These are phyloP conservation scores for Drosophila rufa DNA, from an alignment of 1,140 invertebrate genomes.

Conservation along the genomic window DNA sequence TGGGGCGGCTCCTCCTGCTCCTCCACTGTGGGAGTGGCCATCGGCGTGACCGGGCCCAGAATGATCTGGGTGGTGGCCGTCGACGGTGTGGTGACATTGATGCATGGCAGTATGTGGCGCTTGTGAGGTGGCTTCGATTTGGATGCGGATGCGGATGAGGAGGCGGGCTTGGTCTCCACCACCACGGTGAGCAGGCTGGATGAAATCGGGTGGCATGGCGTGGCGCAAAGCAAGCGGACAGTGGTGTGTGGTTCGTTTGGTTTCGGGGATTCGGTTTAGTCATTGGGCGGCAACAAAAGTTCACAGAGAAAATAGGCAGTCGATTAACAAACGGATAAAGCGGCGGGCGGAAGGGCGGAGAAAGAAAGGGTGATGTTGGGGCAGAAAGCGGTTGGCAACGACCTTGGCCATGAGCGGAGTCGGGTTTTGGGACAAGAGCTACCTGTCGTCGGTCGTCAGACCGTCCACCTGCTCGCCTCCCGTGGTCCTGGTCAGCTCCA, in stretches of 20 bases:
- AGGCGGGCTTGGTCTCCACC: conserved; percentile 19
- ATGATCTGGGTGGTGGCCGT: conserved; percentile 78
- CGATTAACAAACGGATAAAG: conserved; percentile 75
- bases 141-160: conserved; percentile 26
- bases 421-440: conserved; percentile 1
- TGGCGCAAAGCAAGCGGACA: conserved; percentile 65
- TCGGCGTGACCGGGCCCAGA: conserved; percentile 56
- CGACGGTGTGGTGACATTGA: conserved; percentile 78
- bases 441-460: conserved; percentile 41
- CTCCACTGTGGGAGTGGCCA: conserved; percentile 19
- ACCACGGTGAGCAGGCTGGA: conserved; percentile 58
- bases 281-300: conserved; percentile 74
- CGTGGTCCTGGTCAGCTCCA: conserved; percentile 25
- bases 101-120: conserved; percentile 71
- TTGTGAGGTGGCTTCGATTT: conserved; percentile 65
- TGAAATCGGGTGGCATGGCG: conserved; percentile 28
- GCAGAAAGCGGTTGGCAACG: conserved; percentile 30
- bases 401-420: conserved; percentile 2
- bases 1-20: conserved; percentile 19
- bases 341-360: conserved; percentile 50
- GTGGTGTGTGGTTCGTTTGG: conserved; percentile 27
- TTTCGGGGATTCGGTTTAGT: conserved; percentile 31
- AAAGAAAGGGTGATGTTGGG: conserved; percentile 19
- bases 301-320: conserved; percentile 77
- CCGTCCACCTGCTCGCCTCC: conserved; percentile 55